Conservation (phyloP, 2,797 vertebrate genomes). For the Paguma larvata region DNA sequence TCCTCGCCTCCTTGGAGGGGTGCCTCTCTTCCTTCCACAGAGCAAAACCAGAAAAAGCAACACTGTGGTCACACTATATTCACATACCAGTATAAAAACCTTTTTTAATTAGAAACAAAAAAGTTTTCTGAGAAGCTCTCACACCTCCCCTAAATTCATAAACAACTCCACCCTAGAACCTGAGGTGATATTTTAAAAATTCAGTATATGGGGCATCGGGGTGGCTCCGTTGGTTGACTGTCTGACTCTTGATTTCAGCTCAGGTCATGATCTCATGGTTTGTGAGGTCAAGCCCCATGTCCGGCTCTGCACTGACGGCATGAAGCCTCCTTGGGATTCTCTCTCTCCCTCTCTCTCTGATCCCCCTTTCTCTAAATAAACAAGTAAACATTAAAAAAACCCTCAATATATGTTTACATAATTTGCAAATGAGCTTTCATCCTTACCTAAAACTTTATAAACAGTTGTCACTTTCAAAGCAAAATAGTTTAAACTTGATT, state of each 20-base stretch:
- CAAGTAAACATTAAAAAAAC: no score
- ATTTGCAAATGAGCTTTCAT: not conserved
- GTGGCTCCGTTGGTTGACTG: no score
- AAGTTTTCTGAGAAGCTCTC: not conserved
- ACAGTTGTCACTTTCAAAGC: not conserved
- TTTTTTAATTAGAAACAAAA: not conserved
- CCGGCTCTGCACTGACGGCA: no score
- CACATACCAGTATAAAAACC: not conserved
- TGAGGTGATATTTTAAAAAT: no score
- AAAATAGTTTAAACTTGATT: conserved; percentile 1
- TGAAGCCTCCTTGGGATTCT: no score
- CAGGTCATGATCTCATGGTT: no score
- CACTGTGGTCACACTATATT: not conserved
- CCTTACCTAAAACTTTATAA: not conserved
- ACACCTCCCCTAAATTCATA: not conserved
- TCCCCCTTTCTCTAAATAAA: no score
- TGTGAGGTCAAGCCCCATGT: no score
- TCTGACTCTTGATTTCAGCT: no score
- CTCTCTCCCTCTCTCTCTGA: no score
- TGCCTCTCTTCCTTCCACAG: not conserved
- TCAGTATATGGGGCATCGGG: no score
- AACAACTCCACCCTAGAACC: conserved; percentile 16
- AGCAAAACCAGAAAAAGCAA: conserved; percentile 1
- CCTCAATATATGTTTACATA: not conserved
- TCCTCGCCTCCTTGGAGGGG: not conserved